Base-by-base conservation (phyloP, 2,113 vertebrate genomes). In the Mungos mungo region DNA sequence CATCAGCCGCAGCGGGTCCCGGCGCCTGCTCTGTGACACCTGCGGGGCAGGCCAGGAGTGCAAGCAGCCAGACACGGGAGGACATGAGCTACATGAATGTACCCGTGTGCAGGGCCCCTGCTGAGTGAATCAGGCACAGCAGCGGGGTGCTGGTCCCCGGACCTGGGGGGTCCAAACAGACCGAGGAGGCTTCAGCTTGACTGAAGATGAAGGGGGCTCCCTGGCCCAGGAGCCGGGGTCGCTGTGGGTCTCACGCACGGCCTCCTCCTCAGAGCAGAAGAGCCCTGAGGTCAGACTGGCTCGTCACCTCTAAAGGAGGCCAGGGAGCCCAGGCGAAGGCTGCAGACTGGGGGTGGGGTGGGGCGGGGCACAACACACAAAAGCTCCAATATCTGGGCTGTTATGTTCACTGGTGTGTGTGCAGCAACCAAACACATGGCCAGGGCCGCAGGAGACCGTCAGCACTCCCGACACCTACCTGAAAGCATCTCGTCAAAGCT, bases 401-500 rank as follows among this genome's bases (percentile, higher is more conserved):
- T 11, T 0, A 1, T 41, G 33, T 50, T 50, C 5, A 33, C 68
- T 27, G 69, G 63, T 77, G 72, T 86, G 80, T 21, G 68, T 2
- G 4, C 31, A 21, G 16, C 0, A 3, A 74, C 45, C 65, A 41
- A 63, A 80, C 38, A 4, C 16, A n/a, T 4, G 29, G 29, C 27
- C n/a, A 52, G 12, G 65, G 47, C 33, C 38, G 12, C 6, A 29
- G 45, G 19, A 83, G 47, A 57, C 3, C 2, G 9, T 9, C 12
- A 60, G 8, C 29, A 66, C 12, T 19, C 4, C 6, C 57, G 33
- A 41, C 1, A 52, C 98, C 98, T 96, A 99, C 99, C 99, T 98
- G 99, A 98, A 92, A 99, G 98, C 99, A 99, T 99, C 90, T 99
- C 99, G 0, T 99, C 99, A 0, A 99, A 99, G 98, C 98, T 99